Percentiles rank a stretch among this genome's conserved stretches.
phyloP scores from a whole-genome alignment of 2,797 vertebrate genomes.

The Eidolon dupreanum region DNA sequence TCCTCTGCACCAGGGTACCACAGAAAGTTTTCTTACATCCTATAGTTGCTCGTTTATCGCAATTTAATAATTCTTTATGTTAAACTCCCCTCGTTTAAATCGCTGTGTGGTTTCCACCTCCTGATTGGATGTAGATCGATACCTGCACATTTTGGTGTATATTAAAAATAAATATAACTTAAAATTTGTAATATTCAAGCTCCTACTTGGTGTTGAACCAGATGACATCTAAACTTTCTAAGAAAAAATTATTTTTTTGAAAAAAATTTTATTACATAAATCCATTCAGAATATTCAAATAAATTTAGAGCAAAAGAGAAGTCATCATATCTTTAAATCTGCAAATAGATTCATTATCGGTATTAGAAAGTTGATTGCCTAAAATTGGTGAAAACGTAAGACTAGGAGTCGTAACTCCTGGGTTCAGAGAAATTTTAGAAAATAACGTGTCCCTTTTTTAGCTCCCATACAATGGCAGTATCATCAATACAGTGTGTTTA shows the following conservation, averaged over 20 bases:
- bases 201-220: background rate
- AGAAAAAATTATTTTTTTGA: background rate
- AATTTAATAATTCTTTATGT: background rate
- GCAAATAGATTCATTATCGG: background rate
- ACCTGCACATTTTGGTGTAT: background rate
- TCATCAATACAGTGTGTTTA: background rate
- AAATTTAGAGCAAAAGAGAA: background rate
- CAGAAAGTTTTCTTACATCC: background rate
- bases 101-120: background rate
- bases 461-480: background rate
- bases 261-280: background rate
- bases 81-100: background rate
- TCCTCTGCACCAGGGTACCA: background rate
- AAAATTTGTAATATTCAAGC: background rate
- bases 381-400: background rate
- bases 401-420: background rate
- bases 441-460: background rate
- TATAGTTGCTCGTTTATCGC: background rate
- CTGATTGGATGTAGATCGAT: background rate
- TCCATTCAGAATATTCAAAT: background rate
- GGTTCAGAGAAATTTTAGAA: background rate
- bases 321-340: background rate
- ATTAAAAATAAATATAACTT: background rate
- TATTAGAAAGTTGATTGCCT: background rate
- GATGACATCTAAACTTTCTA: background rate